Evolutionary conservation across 2,113 vertebrate genomes (phyloP), one percentile per base, ranked within the genome.

Genomic region (Raphicerus campestris): DNA sequence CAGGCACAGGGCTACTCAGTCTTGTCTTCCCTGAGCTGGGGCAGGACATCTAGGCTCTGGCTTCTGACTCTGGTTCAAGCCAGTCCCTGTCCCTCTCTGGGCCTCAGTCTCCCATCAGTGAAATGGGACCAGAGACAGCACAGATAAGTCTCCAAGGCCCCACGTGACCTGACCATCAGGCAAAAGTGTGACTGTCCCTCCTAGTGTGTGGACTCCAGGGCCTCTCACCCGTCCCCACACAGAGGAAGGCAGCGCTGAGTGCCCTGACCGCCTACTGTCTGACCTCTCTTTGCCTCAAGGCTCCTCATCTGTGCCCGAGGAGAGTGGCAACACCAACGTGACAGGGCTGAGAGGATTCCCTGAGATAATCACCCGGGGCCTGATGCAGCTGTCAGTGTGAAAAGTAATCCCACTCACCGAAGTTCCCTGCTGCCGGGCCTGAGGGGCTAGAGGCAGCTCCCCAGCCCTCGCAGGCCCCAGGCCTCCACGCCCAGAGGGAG

Each of bases 261-360:
- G 28, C 19, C n/a, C 51, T 5, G 32, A 3, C 42, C 3, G 1
- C 42, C 16, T 14, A 15, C 22, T 28, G 7, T 32, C 45, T 22
- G 42, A 53, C 39, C 19, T n/a, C 70, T 81, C 60, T 13, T 30
- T 39, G 32, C 5, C 53, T 61, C 2, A 0, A 20, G 4, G 56
- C 53, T 22, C 63, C 55, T 26, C 30, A 10, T 2, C 49, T 30
- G 19, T 47, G 51, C 14, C 0, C 5, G 17, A 70, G 55, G 58
- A 19, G 53, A 13, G 53, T 19, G 5, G 66, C 11, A 4, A 70
- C n/a, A 35, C 13, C 30, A 7, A 0, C 10, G 1, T 0, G 15
- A 63, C 53, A 42, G 86, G 56, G 17, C 42, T 16, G 30, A 51
- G 3, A 13, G 73, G 16, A 47, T 26, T 32, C 13, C 49, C 24